These are phyloP conservation scores for Girardinus metallicus DNA, from an alignment of 2,797 vertebrate genomes.

Conservation along the genomic window DNA sequence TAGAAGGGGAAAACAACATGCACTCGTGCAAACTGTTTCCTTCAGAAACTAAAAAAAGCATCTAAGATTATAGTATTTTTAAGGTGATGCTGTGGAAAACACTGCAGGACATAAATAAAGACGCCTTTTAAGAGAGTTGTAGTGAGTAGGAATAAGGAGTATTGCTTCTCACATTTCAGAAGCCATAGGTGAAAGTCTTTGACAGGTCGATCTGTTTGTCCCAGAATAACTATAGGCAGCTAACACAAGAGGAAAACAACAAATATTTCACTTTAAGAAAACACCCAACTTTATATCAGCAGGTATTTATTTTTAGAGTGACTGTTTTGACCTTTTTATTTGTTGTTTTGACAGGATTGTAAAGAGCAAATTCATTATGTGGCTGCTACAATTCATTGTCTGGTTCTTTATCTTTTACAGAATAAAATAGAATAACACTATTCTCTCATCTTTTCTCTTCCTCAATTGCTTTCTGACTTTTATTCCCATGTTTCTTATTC, in stretches of 20 bases:
- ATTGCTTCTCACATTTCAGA: conserved; percentile 8
- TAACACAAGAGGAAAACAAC: conserved; percentile 16
- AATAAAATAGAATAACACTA: background rate
- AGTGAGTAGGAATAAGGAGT: conserved; percentile 12
- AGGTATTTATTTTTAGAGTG: conserved; percentile 36
- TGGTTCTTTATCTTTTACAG: conserved; percentile 33
- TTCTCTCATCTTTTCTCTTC: background rate
- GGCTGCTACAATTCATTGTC: conserved; percentile 12
- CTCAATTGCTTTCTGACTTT: conserved; percentile 2
- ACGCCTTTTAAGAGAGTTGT: conserved; percentile 15
- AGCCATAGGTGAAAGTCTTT: background rate
- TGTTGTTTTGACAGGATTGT: conserved; percentile 29
- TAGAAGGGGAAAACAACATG: conserved; percentile 49
- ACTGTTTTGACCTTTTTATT: conserved; percentile 47
- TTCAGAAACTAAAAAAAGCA: conserved; percentile 14
- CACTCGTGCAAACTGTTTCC: conserved; percentile 26
- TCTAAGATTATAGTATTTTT: background rate
- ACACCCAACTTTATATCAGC: conserved; percentile 20
- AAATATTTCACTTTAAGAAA: conserved; percentile 21
- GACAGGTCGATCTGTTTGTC: conserved; percentile 11
- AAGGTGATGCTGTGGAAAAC: conserved; percentile 1
- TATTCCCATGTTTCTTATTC: background rate
- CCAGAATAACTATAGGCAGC: conserved; percentile 22
- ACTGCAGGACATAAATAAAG: conserved; percentile 19
- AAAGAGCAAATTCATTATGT: conserved; percentile 27